A percentile compares a stretch with the other conserved stretches of the same genome.
Evolutionary conservation across 2,797 vertebrate species (phyloP).

Genomic region (Echiichthys vipera): DNA sequence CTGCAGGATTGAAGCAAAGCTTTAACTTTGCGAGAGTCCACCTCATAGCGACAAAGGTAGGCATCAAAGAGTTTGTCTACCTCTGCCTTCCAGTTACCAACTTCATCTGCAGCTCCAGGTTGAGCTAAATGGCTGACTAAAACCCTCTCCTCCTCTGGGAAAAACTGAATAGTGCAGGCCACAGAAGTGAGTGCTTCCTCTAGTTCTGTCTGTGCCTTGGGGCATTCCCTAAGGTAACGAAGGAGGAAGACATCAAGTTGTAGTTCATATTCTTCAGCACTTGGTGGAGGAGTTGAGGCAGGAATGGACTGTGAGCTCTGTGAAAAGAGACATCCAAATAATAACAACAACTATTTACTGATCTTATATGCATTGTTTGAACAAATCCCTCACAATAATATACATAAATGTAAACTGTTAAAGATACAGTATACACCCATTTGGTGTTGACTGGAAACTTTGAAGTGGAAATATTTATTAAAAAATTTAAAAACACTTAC

Average conservation of each 20-base stretch:
- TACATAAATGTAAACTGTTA: not conserved
- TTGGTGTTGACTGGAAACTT: not conserved
- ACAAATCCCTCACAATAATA: not conserved
- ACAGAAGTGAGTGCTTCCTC: constrained; percentile 28
- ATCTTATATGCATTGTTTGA: not conserved
- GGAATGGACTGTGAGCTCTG: constrained; percentile 10
- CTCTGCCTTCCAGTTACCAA: constrained; percentile 37
- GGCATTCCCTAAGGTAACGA: constrained; percentile 50
- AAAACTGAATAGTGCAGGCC: constrained; percentile 50
- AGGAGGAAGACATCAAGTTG: constrained; percentile 30
- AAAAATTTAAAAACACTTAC: too few species aligned
- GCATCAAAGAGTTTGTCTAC: constrained; percentile 48
- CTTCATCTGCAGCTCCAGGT: not conserved
- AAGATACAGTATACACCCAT: not conserved
- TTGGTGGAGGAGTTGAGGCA: not conserved
- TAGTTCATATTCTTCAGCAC: constrained; percentile 23
- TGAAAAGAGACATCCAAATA: not conserved
- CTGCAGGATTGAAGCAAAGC: constrained; percentile 44
- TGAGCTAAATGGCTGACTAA: constrained; percentile 20
- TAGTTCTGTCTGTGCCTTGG: constrained; percentile 32
- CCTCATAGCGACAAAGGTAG: constrained; percentile 59
- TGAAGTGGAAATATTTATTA: too few species aligned
- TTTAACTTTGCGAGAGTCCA: constrained; percentile 46
- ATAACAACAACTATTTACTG: not conserved
- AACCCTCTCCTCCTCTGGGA: constrained; percentile 42